Percentiles rank a stretch among this genome's conserved stretches.
These are phyloP conservation scores for Hemichromis elongatus DNA, from an alignment of 2,113 vertebrate species.

Conservation along the genomic window DNA sequence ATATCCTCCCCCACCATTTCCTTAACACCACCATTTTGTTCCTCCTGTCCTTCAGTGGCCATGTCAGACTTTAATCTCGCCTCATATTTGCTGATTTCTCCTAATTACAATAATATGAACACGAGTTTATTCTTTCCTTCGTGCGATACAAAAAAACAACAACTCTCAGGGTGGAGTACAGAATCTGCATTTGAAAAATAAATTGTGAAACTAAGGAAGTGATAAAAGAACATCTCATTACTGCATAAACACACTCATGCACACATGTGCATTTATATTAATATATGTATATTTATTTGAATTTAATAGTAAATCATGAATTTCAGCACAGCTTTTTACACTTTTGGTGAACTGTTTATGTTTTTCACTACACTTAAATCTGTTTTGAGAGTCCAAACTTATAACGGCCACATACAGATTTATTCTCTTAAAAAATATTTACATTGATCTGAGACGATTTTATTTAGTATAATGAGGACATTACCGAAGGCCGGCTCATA, in stretches of 20 bases:
- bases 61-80: accelerated
- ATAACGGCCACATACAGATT: neutral
- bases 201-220: neutral
- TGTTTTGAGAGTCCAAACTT: neutral
- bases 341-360: neutral
- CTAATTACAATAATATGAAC: neutral
- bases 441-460: accelerated
- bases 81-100: neutral
- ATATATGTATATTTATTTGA: accelerated
- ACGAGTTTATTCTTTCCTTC: neutral
- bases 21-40: neutral
- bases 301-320: neutral
- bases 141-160: neutral
- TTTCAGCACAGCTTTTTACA: neutral
- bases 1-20: neutral
- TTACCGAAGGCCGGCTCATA: neutral
- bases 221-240: neutral
- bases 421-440: accelerated
- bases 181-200: neutral
- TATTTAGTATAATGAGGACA: neutral
- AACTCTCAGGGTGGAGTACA: neutral
- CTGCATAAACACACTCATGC: neutral
- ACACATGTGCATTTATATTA: neutral
- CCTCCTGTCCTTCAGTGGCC: neutral
- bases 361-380: neutral